Conservation (phyloP, 2,113 vertebrate species). For the Falcunculus frontatus region DNA sequence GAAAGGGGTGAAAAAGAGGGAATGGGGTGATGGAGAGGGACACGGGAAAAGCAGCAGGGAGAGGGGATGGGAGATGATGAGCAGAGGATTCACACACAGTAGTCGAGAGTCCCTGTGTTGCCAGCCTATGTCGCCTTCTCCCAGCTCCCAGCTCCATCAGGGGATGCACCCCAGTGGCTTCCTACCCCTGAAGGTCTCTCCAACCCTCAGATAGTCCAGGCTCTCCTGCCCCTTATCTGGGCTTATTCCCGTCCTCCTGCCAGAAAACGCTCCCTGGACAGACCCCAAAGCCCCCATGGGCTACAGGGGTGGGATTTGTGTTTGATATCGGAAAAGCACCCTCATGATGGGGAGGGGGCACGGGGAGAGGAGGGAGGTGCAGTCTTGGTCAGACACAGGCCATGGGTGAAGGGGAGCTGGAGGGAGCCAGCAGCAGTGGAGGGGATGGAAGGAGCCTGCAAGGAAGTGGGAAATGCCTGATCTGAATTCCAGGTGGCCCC, state of each 20-base stretch:
- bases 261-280: background rate
- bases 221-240: background rate
- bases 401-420: background rate
- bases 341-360: background rate
- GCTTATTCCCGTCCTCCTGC: background rate
- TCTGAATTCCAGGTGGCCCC: background rate
- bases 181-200: background rate
- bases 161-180: background rate
- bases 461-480: background rate
- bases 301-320: background rate
- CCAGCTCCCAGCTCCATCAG: background rate
- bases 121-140: background rate
- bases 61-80: background rate
- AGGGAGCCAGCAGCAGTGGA: background rate
- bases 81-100: background rate
- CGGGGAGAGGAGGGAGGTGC: background rate
- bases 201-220: accelerated
- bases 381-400: background rate
- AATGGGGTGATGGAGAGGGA: background rate
- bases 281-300: background rate
- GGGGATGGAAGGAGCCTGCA: background rate
- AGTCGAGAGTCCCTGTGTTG: background rate
- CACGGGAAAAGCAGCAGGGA: background rate
- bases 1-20: accelerated
- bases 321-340: background rate